Conservation (phyloP, 2,113 vertebrate genomes). For the Excalfactoria chinensis region DNA sequence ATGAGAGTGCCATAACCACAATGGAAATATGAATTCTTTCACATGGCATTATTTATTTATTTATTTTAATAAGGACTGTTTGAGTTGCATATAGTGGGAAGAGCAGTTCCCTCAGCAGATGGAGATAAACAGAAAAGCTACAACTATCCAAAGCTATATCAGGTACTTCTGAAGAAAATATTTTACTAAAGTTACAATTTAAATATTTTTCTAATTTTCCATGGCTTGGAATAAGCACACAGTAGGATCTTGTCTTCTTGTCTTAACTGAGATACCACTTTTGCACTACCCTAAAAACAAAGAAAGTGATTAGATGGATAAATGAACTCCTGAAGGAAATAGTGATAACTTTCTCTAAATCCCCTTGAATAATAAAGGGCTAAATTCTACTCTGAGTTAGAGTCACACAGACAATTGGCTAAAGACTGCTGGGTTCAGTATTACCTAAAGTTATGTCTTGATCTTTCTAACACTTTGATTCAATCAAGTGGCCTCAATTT, state of each 20-base stretch:
- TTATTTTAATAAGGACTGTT: not conserved
- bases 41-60: too few species aligned
- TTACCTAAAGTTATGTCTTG: not conserved
- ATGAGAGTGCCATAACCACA: not conserved
- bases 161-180: not conserved
- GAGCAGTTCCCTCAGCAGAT: constrained; percentile 5
- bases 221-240: not conserved
- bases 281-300: not conserved
- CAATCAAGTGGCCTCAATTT: not conserved
- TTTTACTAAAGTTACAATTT: constrained; percentile 7
- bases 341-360: not conserved
- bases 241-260: not conserved
- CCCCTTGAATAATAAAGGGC: not conserved
- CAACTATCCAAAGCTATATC: not conserved
- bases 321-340: not conserved
- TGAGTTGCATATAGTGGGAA: not conserved
- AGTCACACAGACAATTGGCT: not conserved
- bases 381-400: not conserved
- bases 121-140: constrained; percentile 13
- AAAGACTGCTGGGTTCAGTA: not conserved
- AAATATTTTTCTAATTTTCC: constrained; percentile 13
- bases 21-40: not conserved
- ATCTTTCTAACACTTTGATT: not conserved
- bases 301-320: not conserved
- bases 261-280: not conserved